A percentile compares a stretch with the other conserved stretches of the same genome.
Conservation (phyloP, 1,140 invertebrate species). For the Rhyzopertha dominica region DNA sequence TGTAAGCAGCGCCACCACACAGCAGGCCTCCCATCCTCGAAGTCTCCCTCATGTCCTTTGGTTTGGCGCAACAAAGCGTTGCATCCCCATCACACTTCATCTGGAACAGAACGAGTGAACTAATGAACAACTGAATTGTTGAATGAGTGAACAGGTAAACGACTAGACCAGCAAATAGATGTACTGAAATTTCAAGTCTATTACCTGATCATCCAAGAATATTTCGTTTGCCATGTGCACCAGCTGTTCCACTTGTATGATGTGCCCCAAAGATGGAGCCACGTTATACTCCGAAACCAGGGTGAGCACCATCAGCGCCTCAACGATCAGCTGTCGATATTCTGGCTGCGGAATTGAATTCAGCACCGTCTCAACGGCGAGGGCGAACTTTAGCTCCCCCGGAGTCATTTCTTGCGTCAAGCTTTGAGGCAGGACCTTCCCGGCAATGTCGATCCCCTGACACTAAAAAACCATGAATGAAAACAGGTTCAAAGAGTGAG, state of each 20-base stretch:
- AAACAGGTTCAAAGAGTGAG: not conserved
- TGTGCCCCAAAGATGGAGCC: slow-evolving; percentile 66
- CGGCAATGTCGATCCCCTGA: slow-evolving; percentile 86
- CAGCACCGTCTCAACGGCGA: slow-evolving; percentile 95
- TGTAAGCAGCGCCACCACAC: slow-evolving; percentile 88
- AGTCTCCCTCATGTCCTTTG: slow-evolving; percentile 56
- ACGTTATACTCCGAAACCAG: slow-evolving; percentile 84
- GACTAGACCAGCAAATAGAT: slow-evolving; percentile 8
- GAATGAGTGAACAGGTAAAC: too few species aligned
- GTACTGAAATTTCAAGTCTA: slow-evolving; percentile 28
- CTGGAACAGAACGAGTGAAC: slow-evolving; percentile 57
- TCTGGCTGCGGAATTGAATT: slow-evolving; percentile 98
- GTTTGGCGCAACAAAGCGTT: slow-evolving; percentile 83
- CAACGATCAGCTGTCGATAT: slow-evolving; percentile 95
- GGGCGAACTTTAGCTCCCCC: slow-evolving; percentile 96
- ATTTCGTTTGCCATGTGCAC: slow-evolving; percentile 92
- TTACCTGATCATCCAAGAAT: slow-evolving; percentile 94
- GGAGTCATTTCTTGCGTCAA: slow-evolving; percentile 98
- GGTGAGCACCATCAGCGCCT: slow-evolving; percentile 94
- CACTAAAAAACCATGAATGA: slow-evolving; percentile 61
- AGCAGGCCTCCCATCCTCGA: slow-evolving; percentile 61
- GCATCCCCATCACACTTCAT: slow-evolving; percentile 82
- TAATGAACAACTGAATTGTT: too few species aligned
- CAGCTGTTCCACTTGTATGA: slow-evolving; percentile 88
- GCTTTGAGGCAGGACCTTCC: slow-evolving; percentile 80